Evolutionary conservation across 2,888 invertebrate species (phyloP), one percentile per base, ranked within the genome.

Genomic region (Andrena flavipes): DNA sequence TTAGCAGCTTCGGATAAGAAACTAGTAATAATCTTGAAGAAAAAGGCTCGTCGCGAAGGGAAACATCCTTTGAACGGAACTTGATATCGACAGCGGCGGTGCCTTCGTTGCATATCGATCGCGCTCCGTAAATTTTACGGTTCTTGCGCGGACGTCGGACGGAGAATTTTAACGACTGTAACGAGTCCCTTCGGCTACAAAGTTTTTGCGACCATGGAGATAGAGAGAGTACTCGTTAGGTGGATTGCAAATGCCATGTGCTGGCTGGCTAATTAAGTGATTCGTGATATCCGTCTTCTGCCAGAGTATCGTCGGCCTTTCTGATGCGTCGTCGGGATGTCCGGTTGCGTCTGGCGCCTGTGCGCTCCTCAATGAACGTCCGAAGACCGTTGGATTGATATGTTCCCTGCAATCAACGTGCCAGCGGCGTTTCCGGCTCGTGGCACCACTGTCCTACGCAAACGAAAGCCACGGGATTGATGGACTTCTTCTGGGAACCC

Each of bases 291-390:
- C 76, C 75, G 65, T 60, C 20, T 56, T 69, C 71, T 23, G 23
- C 8, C 10, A 35, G 62, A n/a, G 29, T 35, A 29, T 51, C 70
- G 49, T 63, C 60, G 33, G 30, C n/a, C 42, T 54, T 33, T 74
- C 26, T 33, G 67, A 83, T 49, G 64, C 48, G 68, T 48, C 59
- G 68, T 33, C 67, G 73, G 62, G 77, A 72, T 68, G 64, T 67
- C 76, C 70, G 78, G 62, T 56, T 30, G 63, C 56, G 79, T 48
- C 70, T 85, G 85, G 79, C 85, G 84, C 76, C 70, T 60, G 5
- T 42, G 13, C 48, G 42, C 20, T 68, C 79, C 64, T 79, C 74
- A 79, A 80, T 76, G 82, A 72, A 74, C 63, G 70, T 60, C 71
- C 75, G 69, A 78, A 84, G 65, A 75, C 51, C 30, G 29, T 42